phyloP scores from a whole-genome alignment of 2,113 vertebrate species.

The Otolemur garnettii region DNA sequence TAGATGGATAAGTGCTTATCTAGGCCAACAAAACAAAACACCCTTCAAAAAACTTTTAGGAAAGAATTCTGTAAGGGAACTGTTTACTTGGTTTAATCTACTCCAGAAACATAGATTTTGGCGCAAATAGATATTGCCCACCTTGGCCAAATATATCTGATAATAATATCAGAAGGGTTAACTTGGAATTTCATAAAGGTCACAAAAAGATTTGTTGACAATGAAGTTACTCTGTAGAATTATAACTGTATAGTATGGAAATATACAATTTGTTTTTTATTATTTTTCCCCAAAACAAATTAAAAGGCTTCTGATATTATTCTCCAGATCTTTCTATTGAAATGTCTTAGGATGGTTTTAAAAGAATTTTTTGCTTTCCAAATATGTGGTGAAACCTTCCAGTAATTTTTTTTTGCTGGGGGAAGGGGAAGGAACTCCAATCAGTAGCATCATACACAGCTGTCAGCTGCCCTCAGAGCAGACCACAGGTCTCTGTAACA shows the following conservation, averaged over 20 bases:
- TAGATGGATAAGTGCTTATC: neutral
- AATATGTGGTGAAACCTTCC: constrained; percentile 9
- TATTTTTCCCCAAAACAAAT: neutral
- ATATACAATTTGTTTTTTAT: neutral
- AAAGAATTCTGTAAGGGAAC: neutral
- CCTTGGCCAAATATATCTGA: neutral
- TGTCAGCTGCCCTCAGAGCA: neutral
- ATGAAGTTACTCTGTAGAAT: constrained; percentile 22
- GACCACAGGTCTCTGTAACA: neutral
- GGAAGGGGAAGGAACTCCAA: neutral
- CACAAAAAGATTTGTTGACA: constrained; percentile 12
- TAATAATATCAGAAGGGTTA: neutral
- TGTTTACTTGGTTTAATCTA: neutral
- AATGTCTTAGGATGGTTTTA: neutral
- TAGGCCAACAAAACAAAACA: neutral
- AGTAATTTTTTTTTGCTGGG: neutral
- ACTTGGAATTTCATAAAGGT: constrained; percentile 15
- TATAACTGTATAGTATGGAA: neutral
- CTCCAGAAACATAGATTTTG: neutral
- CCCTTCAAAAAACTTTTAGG: neutral
- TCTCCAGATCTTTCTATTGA: constrained; percentile 22
- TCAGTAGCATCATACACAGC: neutral
- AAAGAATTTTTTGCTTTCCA: neutral
- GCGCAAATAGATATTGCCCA: neutral
- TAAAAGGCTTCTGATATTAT: constrained; percentile 24